Evolutionary conservation across 2,888 invertebrate genomes (phyloP), one percentile per base, ranked within the genome.

Genomic region (Diabrotica balteata): DNA sequence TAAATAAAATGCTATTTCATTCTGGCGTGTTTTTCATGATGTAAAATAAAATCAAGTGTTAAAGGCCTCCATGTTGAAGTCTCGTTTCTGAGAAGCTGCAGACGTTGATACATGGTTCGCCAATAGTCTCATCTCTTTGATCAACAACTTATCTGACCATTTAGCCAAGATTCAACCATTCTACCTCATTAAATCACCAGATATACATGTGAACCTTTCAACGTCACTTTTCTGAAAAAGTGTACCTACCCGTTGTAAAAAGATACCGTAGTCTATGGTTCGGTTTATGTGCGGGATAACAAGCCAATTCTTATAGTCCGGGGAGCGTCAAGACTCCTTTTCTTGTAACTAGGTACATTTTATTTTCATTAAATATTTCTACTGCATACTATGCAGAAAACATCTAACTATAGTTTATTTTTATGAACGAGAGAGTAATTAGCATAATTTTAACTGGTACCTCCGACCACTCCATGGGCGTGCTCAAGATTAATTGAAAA

Each of bases 21-120:
- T 32, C 32, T 32, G 32, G 32, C 32, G 32, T 32, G 32, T 32
- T 17, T 17, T 17, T 32, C 32, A 32, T 32, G 32, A 50, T 58
- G 63, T 64, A 58, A 11, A 58, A 64, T 64, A 66, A 59, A 66
- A 47, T 55, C 63, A 63, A 32, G 63, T 57, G 67, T 67, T 62
- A 63, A 58, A 53, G 63, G 62, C 58, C 60, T 60, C 42, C 63
- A 59, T 63, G 60, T 63, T 58, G 51, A 59, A 65, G 68, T 63
- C 74, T 73, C 70, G 73, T 73, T 77, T 77, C 77, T 74, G 66
- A 73, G 77, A 77, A 77, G 70, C 72, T 71, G 68, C 67, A 73
- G 77, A 77, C 77, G 72, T 77, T 77, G 77, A 77, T 76, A 76
- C 76, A 77, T 76, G 77, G 74, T 74, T 75, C 66, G 72, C 72